Evolutionary conservation across 2,113 vertebrate genomes (phyloP), one percentile per base, ranked within the genome.

Genomic region (Baryphthengus martii): DNA sequence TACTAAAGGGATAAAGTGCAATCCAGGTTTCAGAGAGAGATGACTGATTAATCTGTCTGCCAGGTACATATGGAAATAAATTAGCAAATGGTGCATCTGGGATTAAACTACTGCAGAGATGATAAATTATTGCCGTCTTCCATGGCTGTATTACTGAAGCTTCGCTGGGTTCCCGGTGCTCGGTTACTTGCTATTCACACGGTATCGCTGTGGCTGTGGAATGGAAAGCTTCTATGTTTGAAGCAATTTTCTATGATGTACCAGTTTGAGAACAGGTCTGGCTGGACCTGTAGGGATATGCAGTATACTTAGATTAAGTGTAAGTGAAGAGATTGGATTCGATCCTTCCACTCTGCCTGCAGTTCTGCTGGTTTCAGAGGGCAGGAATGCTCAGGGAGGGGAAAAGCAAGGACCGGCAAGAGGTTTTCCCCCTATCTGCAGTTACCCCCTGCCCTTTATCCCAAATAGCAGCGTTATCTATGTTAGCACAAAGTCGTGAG

Each of bases 41-140:
- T 96, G 91, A 89, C 96, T 98, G 97, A 98, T 98, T 98, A 98
- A 98, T 98, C 96, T 98, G 95, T 98, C 97, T 98, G 97, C 97
- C 97, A 97, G 97, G 95, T 98, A 97, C 97, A 97, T 98, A 98
- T 98, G 98, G 98, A 98, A 98, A 98, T 98, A 98, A 98, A 98
- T 98, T 98, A 98, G 97, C 89, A 97, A 98, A 97, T 96, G 96
- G 92, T 94, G 83, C 98, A 96, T 97, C 96, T 96, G 98, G 98
- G 98, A 98, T 96, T 97, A 95, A 93, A 92, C 95, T 96, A 95
- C 97, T 93, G 97, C 97, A 95, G 97, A 97, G 97, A 98, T 98
- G 97, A 98, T 98, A 96, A 98, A 98, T 98, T 97, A 97, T 97
- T 95, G 63, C 96, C 97, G 49, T 96, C 81, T 80, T 96, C 67